phyloP scores from a whole-genome alignment of 1,140 invertebrate genomes.

The Cyclina sinensis region DNA sequence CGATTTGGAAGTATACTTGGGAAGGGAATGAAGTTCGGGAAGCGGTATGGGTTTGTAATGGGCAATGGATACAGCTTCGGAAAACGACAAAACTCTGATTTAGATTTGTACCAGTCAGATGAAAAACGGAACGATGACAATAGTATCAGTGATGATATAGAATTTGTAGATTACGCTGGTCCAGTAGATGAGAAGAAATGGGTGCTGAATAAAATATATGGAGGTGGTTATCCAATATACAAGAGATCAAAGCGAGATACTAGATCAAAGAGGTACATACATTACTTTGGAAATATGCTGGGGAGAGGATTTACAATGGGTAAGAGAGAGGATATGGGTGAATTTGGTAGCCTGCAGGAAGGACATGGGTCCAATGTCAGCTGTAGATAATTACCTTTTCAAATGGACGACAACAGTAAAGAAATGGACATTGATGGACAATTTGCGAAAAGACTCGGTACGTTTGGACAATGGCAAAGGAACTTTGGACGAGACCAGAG shows the following conservation, averaged over 20 bases:
- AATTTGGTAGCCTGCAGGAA: neutral
- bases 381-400: neutral
- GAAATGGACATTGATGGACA: neutral
- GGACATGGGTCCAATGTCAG: neutral
- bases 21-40: conserved; percentile 23
- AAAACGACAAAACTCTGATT: neutral
- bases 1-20: conserved; percentile 28
- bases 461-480: neutral
- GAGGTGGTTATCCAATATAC: neutral
- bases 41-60: conserved; percentile 16
- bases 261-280: neutral
- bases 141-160: neutral
- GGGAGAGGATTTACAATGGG: conserved; percentile 11
- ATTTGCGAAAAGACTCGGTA: neutral
- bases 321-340: neutral
- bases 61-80: conserved; percentile 39
- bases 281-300: conserved; percentile 13
- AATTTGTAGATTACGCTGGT: conserved; percentile 22
- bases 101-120: neutral
- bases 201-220: neutral
- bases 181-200: conserved; percentile 40
- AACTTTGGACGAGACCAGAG: neutral
- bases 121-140: neutral
- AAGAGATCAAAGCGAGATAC: conserved; percentile 34
- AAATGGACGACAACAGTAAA: neutral